Conservation (phyloP, 2,113 vertebrate species). For the Myanophis thanlyinensis region DNA sequence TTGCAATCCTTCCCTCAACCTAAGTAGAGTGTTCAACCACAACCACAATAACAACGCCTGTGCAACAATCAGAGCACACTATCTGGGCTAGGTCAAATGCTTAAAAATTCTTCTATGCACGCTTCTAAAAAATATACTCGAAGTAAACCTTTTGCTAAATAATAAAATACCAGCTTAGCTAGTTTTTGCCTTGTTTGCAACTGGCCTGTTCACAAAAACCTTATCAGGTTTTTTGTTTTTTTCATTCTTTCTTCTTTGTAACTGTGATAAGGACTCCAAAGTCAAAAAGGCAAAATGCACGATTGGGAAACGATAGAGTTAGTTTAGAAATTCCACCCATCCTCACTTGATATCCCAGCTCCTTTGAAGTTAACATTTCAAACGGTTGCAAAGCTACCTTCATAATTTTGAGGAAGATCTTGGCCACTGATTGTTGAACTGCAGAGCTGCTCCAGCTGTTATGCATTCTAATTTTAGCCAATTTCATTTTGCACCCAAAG, state of each 20-base stretch:
- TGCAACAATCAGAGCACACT: neutral
- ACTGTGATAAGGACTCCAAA: neutral
- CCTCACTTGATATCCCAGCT: neutral
- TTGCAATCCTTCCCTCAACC: neutral
- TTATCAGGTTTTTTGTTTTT: neutral
- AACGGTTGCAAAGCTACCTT: neutral
- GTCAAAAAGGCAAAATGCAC: neutral
- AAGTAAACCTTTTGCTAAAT: neutral
- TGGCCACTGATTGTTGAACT: neutral
- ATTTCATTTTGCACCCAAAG: slow-evolving; percentile 46
- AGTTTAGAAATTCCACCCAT: neutral
- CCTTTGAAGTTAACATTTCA: neutral
- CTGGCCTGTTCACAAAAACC: neutral
- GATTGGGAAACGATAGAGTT: neutral
- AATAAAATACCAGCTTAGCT: neutral
- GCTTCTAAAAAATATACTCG: neutral
- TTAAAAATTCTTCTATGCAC: neutral
- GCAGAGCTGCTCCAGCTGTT: neutral
- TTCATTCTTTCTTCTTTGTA: neutral
- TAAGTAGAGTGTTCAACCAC: neutral
- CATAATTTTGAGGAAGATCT: neutral
- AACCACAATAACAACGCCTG: neutral
- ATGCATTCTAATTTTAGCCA: neutral
- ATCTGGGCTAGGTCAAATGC: neutral
- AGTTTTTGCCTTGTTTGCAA: neutral